These are phyloP conservation scores for Semotilus atromaculatus DNA, from an alignment of 2,797 vertebrate species.

Conservation along the genomic window DNA sequence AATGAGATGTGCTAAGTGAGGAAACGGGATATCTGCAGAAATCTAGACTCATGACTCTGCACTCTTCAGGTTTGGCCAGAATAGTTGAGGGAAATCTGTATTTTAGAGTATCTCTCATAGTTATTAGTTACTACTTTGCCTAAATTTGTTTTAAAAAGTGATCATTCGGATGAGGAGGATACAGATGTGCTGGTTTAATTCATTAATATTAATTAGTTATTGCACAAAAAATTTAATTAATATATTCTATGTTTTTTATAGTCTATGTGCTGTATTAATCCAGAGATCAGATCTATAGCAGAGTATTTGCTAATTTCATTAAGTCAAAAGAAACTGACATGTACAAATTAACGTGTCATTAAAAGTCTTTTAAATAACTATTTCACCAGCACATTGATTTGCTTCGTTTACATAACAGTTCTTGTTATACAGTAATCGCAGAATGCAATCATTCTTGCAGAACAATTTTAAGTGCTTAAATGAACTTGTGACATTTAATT, in stretches of 20 bases:
- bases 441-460: background rate
- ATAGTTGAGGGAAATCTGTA: background rate
- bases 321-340: background rate
- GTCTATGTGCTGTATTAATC: background rate
- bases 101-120: background rate
- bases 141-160: background rate
- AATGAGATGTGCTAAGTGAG: conserved; percentile 25
- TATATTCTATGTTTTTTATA: too few species aligned
- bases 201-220: too few species aligned
- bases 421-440: background rate
- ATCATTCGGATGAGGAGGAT: too few species aligned
- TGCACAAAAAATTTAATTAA: too few species aligned
- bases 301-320: background rate
- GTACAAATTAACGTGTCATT: background rate
- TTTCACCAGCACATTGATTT: background rate
- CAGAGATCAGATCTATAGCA: background rate
- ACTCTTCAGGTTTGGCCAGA: background rate
- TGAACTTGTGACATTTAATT: conserved; percentile 22
- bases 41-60: conserved; percentile 17
- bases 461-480: background rate
- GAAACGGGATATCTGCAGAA: conserved; percentile 31
- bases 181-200: too few species aligned
- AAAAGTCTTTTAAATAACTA: background rate
- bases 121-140: background rate
- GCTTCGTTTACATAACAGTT: background rate